phyloP scores from a whole-genome alignment of 1,140 invertebrate genomes.

The Mylabris phalerata region DNA sequence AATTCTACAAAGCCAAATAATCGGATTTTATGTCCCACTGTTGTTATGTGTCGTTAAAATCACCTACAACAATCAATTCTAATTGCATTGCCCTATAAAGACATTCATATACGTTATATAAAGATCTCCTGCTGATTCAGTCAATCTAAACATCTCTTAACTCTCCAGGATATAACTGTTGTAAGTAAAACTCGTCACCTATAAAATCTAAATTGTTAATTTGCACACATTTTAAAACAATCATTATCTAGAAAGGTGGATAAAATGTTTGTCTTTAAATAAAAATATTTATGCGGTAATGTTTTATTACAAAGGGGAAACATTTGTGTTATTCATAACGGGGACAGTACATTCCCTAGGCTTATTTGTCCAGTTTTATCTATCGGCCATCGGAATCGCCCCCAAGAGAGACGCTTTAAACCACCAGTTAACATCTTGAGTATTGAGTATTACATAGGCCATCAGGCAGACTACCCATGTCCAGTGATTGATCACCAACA shows the following conservation, averaged over 20 bases:
- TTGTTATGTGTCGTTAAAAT: slow-evolving; percentile 37
- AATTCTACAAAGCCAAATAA: slow-evolving; percentile 35
- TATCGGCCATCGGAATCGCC: slow-evolving; percentile 28
- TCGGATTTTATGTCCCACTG: slow-evolving; percentile 34
- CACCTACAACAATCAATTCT: slow-evolving; percentile 42
- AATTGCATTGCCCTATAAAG: slow-evolving; percentile 41
- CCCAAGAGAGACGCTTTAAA: slow-evolving; percentile 39
- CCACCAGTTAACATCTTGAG: slow-evolving; percentile 43
- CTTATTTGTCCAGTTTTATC: slow-evolving; percentile 27
- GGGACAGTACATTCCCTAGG: slow-evolving; percentile 1
- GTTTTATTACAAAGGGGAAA: no score
- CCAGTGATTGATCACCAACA: slow-evolving; percentile 40
- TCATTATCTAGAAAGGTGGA: no score
- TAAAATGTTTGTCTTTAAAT: no score
- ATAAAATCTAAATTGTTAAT: slow-evolving; percentile 34
- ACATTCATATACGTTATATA: slow-evolving; percentile 31
- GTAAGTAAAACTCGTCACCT: slow-evolving; percentile 32
- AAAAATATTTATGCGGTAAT: no score
- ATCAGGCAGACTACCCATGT: slow-evolving; percentile 34
- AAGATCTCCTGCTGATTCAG: slow-evolving; percentile 35
- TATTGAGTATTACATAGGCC: slow-evolving; percentile 41
- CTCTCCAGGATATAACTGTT: slow-evolving; percentile 30
- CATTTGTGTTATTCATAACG: not conserved
- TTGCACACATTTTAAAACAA: no score
- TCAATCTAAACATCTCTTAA: slow-evolving; percentile 37